Evolutionary conservation across 2,113 vertebrate species (phyloP).

Genomic region (Potamarius usumacintae): DNA sequence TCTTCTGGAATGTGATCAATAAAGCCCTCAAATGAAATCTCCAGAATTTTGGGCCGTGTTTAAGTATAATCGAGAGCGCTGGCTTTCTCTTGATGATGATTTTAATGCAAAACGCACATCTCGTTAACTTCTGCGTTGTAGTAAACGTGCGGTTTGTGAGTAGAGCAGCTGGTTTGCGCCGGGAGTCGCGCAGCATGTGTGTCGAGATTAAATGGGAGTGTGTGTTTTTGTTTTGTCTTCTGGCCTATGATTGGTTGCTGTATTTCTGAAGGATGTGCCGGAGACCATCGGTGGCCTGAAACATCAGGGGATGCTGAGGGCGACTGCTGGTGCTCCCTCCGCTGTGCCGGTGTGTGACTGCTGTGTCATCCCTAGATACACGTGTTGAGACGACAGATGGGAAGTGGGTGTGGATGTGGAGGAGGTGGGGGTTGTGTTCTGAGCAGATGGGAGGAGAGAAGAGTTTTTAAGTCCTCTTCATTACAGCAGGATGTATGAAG

Average conservation of each 20-base stretch:
- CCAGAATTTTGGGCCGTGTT: neutral
- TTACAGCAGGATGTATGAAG: constrained; percentile 25
- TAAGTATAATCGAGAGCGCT: neutral
- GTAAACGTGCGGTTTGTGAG: neutral
- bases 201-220: neutral
- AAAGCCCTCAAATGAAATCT: neutral
- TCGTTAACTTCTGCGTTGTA: neutral
- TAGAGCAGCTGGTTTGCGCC: neutral
- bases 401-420: constrained; percentile 21
- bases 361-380: constrained; percentile 43
- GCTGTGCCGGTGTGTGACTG: constrained; percentile 41
- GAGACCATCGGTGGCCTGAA: neutral
- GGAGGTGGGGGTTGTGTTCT: constrained; percentile 19
- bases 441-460: constrained; percentile 45
- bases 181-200: neutral
- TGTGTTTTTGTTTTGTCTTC: neutral
- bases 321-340: constrained; percentile 30
- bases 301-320: constrained; percentile 1
- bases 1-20: neutral
- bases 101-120: neutral
- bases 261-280: constrained; percentile 8
- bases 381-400: constrained; percentile 47
- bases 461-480: constrained; percentile 33
- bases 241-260: neutral
- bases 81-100: too few relatives aligned